Evolutionary conservation across 2,113 vertebrate genomes (phyloP).

Genomic region (Sturnira hondurensis): DNA sequence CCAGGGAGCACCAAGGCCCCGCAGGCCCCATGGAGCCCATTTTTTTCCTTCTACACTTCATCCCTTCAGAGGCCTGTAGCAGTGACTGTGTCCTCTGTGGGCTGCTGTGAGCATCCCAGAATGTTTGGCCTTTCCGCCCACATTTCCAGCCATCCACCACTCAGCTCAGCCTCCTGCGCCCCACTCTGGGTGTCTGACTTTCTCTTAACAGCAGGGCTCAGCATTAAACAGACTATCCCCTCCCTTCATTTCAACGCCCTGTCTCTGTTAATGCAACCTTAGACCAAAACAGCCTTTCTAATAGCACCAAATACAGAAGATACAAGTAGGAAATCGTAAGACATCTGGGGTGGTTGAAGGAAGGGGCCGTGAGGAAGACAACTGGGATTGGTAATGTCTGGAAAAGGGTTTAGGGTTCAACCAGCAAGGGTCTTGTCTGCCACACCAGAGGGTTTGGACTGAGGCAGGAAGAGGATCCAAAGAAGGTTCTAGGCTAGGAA

Average conservation of each 20-base stretch:
- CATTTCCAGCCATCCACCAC: background rate
- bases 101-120: background rate
- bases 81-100: background rate
- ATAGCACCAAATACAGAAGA: background rate
- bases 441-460: background rate
- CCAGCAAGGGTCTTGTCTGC: background rate
- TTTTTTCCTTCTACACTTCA: background rate
- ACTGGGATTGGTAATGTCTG: background rate
- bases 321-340: background rate
- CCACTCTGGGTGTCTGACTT: background rate
- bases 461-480: background rate
- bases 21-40: background rate
- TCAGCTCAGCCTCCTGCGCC: background rate
- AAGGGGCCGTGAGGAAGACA: background rate
- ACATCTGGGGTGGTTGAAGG: background rate
- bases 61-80: background rate
- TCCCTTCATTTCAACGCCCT: background rate
- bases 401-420: background rate
- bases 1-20: background rate
- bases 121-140: background rate
- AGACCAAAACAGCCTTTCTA: background rate
- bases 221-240: background rate
- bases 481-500: background rate
- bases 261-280: background rate
- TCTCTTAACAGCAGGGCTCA: background rate